phyloP scores from a whole-genome alignment of 2,113 vertebrate genomes.

The Sula dactylatra region DNA sequence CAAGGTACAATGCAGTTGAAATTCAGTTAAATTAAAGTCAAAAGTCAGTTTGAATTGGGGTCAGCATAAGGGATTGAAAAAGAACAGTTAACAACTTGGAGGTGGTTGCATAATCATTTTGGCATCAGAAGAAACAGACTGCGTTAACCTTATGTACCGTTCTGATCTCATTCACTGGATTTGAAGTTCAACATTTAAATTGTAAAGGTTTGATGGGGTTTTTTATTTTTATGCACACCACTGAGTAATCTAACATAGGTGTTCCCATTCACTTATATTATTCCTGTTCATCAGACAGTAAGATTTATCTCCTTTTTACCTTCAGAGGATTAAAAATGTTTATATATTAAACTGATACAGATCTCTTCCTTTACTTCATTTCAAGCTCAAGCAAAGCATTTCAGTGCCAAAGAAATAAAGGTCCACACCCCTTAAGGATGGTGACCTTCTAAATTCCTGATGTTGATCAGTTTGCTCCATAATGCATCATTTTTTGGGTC shows the following conservation, averaged over 20 bases:
- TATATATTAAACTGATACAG: not conserved
- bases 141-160: not conserved
- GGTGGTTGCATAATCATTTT: not conserved
- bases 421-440: not conserved
- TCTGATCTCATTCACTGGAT: not conserved
- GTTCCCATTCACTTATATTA: not conserved
- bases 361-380: not conserved
- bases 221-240: not conserved
- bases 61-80: not conserved
- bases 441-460: not conserved
- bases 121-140: not conserved
- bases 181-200: not conserved
- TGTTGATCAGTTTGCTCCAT: not conserved
- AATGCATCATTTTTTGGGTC: not conserved
- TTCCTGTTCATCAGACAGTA: not conserved
- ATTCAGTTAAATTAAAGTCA: not conserved
- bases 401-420: not conserved
- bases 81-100: not conserved
- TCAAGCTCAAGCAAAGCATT: not conserved
- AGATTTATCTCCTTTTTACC: not conserved
- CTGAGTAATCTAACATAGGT: not conserved
- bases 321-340: not conserved
- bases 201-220: not conserved
- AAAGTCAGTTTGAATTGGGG: not conserved
- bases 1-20: not conserved